These are phyloP conservation scores for Eulemur albifrons DNA, from an alignment of 2,797 vertebrate genomes.

Conservation along the genomic window DNA sequence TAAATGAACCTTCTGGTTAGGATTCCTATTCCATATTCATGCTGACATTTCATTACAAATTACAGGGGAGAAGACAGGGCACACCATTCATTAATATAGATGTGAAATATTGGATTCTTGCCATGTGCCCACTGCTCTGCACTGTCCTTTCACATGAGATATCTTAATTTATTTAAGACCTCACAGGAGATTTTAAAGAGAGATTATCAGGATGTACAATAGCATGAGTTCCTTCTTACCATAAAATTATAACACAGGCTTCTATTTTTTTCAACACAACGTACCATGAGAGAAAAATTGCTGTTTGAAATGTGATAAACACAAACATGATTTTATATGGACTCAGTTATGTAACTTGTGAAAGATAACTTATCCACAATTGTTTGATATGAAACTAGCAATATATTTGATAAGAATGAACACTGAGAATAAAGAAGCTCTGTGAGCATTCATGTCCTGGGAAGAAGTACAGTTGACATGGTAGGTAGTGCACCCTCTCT, in stretches of 20 bases:
- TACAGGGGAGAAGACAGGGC: not conserved
- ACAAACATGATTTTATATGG: not conserved
- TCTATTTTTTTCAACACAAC: not conserved
- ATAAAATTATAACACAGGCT: not conserved
- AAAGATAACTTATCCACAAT: not conserved
- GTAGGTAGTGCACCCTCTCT: too few relatives aligned
- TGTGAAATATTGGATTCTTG: not conserved
- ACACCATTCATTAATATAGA: not conserved
- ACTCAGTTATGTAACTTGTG: not conserved
- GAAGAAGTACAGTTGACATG: fast-evolving
- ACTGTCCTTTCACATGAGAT: not conserved
- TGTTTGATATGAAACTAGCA: not conserved
- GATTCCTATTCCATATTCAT: not conserved
- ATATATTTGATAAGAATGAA: not conserved
- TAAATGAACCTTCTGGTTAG: not conserved
- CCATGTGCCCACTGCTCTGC: not conserved
- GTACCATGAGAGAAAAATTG: not conserved
- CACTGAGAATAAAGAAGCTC: not conserved
- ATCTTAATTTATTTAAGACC: not conserved
- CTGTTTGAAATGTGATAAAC: not conserved
- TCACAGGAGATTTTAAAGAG: not conserved
- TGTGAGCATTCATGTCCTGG: not conserved
- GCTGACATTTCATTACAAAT: not conserved
- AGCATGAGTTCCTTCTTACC: not conserved
- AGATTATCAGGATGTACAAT: not conserved